Percentiles rank a stretch among this genome's conserved stretches.
These are phyloP conservation scores for Electrophaes corylata DNA, from an alignment of 2,888 invertebrate species.

Conservation along the genomic window DNA sequence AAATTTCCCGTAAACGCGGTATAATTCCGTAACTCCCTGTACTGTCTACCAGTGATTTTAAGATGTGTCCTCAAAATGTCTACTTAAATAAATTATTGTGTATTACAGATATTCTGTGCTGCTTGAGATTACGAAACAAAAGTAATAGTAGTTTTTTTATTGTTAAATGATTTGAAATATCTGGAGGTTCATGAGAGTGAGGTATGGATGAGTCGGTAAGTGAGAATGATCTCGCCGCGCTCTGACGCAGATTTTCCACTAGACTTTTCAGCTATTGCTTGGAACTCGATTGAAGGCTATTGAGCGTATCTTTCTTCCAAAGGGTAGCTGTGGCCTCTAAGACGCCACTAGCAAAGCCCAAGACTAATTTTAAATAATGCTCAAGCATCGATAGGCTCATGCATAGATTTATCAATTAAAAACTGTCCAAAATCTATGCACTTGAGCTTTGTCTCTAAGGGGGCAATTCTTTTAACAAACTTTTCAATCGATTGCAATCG, in stretches of 20 bases:
- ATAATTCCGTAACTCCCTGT: background rate
- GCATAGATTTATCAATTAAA: background rate
- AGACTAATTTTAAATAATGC: background rate
- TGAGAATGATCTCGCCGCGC: conserved; percentile 17
- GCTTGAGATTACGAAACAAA: conserved; percentile 26
- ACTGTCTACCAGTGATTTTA: conserved; percentile 26
- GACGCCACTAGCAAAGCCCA: conserved; percentile 6
- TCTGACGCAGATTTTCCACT: conserved; percentile 10
- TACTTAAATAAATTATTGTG: conserved; percentile 25
- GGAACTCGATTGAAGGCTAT: background rate
- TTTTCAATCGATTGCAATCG: background rate
- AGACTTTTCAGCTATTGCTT: background rate
- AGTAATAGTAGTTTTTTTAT: conserved; percentile 16
- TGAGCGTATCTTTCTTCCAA: background rate
- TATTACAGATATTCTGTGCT: conserved; percentile 17
- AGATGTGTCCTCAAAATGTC: conserved; percentile 17
- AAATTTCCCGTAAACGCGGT: background rate
- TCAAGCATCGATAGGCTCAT: background rate
- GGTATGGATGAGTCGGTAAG: conserved; percentile 4
- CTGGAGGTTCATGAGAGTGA: conserved; percentile 16
- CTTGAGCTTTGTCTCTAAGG: background rate
- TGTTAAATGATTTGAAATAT: conserved; percentile 18
- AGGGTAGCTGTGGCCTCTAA: background rate
- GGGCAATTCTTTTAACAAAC: background rate
- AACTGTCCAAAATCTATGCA: background rate